These are phyloP conservation scores for Mareca strepera DNA, from an alignment of 2,797 vertebrate genomes.

Conservation along the genomic window DNA sequence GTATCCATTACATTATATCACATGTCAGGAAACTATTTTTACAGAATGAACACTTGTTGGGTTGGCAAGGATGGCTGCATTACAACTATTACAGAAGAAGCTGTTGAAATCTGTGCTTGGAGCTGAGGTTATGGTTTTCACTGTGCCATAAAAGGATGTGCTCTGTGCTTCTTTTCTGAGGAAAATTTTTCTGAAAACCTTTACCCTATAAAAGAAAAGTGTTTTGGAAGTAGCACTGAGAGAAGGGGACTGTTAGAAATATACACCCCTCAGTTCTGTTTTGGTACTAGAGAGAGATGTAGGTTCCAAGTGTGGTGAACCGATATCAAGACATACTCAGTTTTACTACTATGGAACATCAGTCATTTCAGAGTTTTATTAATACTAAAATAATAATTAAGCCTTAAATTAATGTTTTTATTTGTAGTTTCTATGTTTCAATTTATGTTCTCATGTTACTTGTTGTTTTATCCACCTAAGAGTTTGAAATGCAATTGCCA, in stretches of 20 bases:
- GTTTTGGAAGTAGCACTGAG: background rate
- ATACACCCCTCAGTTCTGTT: background rate
- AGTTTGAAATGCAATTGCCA: background rate
- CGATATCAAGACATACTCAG: background rate
- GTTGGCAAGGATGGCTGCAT: background rate
- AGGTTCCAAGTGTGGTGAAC: background rate
- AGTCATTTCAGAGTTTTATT: background rate
- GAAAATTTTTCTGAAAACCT: background rate
- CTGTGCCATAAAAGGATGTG: accelerated
- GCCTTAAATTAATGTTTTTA: background rate
- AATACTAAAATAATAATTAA: background rate
- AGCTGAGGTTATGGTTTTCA: background rate
- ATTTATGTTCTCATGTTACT: background rate
- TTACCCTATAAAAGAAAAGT: background rate
- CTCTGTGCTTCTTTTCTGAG: background rate
- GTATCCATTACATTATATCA: background rate
- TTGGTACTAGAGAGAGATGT: background rate
- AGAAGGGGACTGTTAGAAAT: background rate
- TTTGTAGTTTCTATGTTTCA: no score
- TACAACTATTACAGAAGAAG: background rate
- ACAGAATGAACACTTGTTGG: background rate
- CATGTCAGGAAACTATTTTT: background rate
- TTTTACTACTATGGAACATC: background rate
- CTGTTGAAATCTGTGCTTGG: background rate
- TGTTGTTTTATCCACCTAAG: background rate